phyloP scores from a whole-genome alignment of 2,888 invertebrate genomes.

The Erynnis tages region DNA sequence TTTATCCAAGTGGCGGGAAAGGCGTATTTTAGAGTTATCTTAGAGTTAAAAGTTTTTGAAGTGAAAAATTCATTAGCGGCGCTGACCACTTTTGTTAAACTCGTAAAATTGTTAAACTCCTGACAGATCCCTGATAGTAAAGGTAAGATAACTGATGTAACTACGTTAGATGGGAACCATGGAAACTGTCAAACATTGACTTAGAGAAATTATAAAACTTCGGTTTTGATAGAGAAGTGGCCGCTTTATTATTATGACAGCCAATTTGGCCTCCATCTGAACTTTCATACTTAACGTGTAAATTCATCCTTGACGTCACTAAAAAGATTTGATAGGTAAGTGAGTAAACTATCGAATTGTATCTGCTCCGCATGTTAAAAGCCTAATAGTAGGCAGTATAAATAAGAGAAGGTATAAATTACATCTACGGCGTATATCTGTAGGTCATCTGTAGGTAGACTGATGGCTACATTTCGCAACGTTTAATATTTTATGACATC shows the following conservation, averaged over 20 bases:
- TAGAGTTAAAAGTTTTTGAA: not conserved
- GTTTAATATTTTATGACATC: slow-evolving; percentile 25
- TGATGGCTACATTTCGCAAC: slow-evolving; percentile 23
- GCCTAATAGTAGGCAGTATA: slow-evolving; percentile 5
- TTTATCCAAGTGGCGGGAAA: not conserved
- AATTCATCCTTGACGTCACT: no score
- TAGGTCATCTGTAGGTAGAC: slow-evolving; percentile 23
- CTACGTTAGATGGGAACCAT: no score
- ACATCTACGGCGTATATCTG: slow-evolving; percentile 10
- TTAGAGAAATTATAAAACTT: no score
- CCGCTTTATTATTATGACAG: no score
- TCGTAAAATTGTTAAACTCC: no score
- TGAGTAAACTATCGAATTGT: not conserved
- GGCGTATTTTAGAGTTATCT: not conserved
- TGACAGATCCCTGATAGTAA: no score
- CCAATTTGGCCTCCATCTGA: no score
- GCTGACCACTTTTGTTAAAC: not conserved
- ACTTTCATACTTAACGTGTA: no score
- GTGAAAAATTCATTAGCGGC: not conserved
- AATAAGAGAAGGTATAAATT: slow-evolving; percentile 23
- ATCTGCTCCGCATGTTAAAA: not conserved
- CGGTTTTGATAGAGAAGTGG: no score
- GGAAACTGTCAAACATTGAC: no score
- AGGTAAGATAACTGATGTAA: no score
- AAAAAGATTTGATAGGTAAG: no score